phyloP scores from a whole-genome alignment of 2,113 vertebrate genomes.

The Tursiops truncatus region DNA sequence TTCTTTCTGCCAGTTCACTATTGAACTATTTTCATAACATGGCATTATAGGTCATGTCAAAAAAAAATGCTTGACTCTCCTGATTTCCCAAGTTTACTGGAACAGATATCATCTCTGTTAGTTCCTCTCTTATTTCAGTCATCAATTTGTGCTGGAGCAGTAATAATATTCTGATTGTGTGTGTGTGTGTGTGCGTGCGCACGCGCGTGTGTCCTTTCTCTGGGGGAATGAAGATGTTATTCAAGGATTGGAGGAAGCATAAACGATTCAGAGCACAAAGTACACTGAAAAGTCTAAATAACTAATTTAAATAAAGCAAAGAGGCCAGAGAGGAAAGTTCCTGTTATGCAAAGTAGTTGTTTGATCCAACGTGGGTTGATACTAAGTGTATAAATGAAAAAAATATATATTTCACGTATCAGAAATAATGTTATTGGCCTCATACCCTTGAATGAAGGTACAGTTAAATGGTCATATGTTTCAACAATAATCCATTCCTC shows the following conservation, averaged over 20 bases:
- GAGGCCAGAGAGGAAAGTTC: background rate
- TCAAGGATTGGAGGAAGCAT: background rate
- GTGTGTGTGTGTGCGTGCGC: background rate
- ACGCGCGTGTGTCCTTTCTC: background rate
- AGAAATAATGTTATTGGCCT: background rate
- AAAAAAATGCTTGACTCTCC: background rate
- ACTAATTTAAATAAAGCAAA: background rate
- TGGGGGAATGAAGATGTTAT: background rate
- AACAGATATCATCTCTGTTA: background rate
- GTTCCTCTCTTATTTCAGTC: background rate
- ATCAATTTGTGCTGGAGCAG: background rate
- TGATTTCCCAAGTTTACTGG: background rate
- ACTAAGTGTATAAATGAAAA: background rate
- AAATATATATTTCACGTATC: background rate
- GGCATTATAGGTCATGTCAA: background rate
- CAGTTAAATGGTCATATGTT: background rate
- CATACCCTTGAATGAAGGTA: background rate
- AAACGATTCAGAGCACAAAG: background rate
- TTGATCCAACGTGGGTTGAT: background rate
- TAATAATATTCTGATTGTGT: background rate
- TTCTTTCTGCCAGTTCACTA: background rate
- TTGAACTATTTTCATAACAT: background rate
- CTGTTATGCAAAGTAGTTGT: background rate
- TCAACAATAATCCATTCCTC: background rate
- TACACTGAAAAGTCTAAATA: background rate